A percentile compares a stretch with the other conserved stretches of the same genome.
These are phyloP conservation scores for Phengaris arion DNA, from an alignment of 2,888 invertebrate species.

Conservation along the genomic window DNA sequence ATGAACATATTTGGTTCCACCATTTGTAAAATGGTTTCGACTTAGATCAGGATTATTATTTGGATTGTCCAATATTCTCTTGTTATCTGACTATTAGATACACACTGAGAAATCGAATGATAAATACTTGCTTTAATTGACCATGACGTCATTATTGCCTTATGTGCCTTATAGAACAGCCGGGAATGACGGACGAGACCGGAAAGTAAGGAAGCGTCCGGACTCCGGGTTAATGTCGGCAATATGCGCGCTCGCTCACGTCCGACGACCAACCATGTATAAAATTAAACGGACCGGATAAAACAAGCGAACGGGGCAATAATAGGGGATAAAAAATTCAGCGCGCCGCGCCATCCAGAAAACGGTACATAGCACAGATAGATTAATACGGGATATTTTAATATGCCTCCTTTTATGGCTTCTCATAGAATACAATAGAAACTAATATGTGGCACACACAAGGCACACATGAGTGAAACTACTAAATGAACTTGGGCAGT, in stretches of 20 bases:
- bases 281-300: slow-evolving; percentile 61
- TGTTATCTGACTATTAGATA: too few species aligned
- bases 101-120: too few species aligned
- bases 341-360: slow-evolving; percentile 41
- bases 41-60: background rate
- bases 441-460: too few species aligned
- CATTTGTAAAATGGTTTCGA: background rate
- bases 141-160: background rate
- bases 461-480: too few species aligned
- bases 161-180: background rate
- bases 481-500: too few species aligned
- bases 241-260: slow-evolving; percentile 42
- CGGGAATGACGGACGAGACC: background rate
- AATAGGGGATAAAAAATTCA: slow-evolving; percentile 73
- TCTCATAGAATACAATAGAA: background rate
- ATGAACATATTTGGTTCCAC: background rate
- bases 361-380: slow-evolving; percentile 45
- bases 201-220: slow-evolving; percentile 24
- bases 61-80: too few species aligned
- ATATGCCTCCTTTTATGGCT: slow-evolving; percentile 22
- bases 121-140: background rate
- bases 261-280: slow-evolving; percentile 46
- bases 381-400: slow-evolving; percentile 23
- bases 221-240: slow-evolving; percentile 30
- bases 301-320: slow-evolving; percentile 55